Evolutionary conservation across 2,797 vertebrate genomes (phyloP).

Genomic region (Spinibarbus caldwelli): DNA sequence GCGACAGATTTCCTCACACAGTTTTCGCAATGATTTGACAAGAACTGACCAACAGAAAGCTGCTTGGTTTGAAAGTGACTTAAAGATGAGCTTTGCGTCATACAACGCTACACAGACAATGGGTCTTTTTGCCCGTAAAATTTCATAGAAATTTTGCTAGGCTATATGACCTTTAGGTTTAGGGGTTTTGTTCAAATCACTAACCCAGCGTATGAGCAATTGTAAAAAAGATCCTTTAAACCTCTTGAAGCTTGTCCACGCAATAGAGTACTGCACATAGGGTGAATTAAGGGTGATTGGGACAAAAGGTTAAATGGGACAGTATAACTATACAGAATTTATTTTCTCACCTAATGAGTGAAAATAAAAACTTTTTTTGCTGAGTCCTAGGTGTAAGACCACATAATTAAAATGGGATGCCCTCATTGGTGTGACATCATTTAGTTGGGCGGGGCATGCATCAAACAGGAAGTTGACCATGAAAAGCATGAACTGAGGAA

Average conservation of each 20-base stretch:
- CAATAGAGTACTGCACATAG: neutral
- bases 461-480: too few species aligned
- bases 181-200: neutral
- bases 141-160: neutral
- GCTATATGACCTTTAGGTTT: neutral
- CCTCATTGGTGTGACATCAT: too few species aligned
- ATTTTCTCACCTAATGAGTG: too few species aligned
- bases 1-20: neutral
- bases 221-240: neutral
- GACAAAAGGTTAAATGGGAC: too few species aligned
- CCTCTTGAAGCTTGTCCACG: neutral
- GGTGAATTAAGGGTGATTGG: too few species aligned
- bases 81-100: neutral
- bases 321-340: too few species aligned
- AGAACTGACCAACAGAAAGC: neutral
- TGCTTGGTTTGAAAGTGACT: neutral
- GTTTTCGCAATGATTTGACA: neutral
- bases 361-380: too few species aligned
- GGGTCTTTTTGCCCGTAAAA: neutral
- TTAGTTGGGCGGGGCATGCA: too few species aligned
- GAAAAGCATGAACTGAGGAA: too few species aligned
- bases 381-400: too few species aligned
- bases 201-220: neutral
- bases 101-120: neutral
- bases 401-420: too few species aligned